These are phyloP conservation scores for Caranx melampygus DNA, from an alignment of 2,113 vertebrate genomes.

Conservation along the genomic window DNA sequence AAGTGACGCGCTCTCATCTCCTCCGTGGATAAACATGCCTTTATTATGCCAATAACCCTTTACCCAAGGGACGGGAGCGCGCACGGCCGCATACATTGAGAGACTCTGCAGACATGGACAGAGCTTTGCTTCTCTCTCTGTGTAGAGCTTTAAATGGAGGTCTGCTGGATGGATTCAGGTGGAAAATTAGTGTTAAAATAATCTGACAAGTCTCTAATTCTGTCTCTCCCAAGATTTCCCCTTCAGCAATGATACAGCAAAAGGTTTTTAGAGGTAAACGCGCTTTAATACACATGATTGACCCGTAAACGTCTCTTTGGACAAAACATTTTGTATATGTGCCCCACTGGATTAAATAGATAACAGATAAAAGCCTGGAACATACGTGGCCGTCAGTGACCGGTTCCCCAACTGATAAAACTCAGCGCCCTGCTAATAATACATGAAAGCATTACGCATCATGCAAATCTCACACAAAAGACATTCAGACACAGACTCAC, in stretches of 20 bases:
- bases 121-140: background rate
- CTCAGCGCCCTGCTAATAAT: conserved; percentile 87
- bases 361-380: conserved; percentile 66
- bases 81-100: conserved; percentile 74
- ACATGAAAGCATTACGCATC: conserved; percentile 88
- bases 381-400: conserved; percentile 42
- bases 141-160: background rate
- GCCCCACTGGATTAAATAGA: conserved; percentile 75
- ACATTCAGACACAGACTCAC: conserved; percentile 86
- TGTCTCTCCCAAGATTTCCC: background rate
- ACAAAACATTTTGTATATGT: conserved; percentile 80
- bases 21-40: conserved; percentile 76
- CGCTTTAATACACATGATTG: conserved; percentile 93
- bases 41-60: conserved; percentile 75
- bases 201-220: background rate
- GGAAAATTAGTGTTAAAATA: background rate
- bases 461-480: conserved; percentile 88
- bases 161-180: background rate
- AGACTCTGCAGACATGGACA: conserved; percentile 22
- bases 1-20: conserved; percentile 72
- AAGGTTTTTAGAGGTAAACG: conserved; percentile 62
- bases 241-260: conserved; percentile 53
- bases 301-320: conserved; percentile 92
- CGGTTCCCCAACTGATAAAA: conserved; percentile 92
- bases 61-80: conserved; percentile 69